Conservation (phyloP, 2,888 invertebrate genomes). For the Noctua janthina region DNA sequence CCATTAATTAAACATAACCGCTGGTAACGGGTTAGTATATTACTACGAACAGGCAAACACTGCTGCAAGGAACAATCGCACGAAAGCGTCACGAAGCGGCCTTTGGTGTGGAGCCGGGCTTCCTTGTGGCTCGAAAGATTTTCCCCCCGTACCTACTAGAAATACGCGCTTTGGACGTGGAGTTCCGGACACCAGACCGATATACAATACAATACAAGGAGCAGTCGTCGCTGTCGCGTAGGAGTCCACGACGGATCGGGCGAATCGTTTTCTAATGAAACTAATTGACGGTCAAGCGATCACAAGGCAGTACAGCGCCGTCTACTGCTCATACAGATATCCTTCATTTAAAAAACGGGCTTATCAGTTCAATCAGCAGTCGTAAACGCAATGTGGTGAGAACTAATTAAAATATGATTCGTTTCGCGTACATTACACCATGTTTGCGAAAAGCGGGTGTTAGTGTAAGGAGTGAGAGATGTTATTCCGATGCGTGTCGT, state of each 20-base stretch:
- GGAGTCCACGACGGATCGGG: slow-evolving; percentile 2
- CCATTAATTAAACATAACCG: neutral
- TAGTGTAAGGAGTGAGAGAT: slow-evolving; percentile 49
- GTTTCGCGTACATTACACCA: slow-evolving; percentile 16
- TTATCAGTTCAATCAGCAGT: slow-evolving; percentile 25
- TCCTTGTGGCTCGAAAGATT: neutral
- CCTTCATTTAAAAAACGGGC: slow-evolving; percentile 12
- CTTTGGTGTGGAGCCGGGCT: neutral
- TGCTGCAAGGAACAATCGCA: neutral
- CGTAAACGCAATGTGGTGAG: slow-evolving; percentile 11
- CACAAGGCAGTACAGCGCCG: slow-evolving; percentile 7
- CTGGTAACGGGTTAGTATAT: neutral
- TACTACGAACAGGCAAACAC: neutral
- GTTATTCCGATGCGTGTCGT: slow-evolving; percentile 32
- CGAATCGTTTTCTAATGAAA: slow-evolving; percentile 20
- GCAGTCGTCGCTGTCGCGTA: neutral
- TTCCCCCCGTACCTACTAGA: neutral
- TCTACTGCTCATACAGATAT: neutral
- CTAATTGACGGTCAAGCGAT: slow-evolving; percentile 22
- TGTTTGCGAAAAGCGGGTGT: slow-evolving; percentile 8
- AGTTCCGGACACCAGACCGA: neutral
- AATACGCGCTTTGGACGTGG: neutral
- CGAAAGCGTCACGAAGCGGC: neutral
- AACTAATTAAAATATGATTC: slow-evolving; percentile 32
- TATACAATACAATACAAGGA: neutral